These are phyloP conservation scores for Hipparchia semele DNA, from an alignment of 2,888 invertebrate genomes.

Conservation along the genomic window DNA sequence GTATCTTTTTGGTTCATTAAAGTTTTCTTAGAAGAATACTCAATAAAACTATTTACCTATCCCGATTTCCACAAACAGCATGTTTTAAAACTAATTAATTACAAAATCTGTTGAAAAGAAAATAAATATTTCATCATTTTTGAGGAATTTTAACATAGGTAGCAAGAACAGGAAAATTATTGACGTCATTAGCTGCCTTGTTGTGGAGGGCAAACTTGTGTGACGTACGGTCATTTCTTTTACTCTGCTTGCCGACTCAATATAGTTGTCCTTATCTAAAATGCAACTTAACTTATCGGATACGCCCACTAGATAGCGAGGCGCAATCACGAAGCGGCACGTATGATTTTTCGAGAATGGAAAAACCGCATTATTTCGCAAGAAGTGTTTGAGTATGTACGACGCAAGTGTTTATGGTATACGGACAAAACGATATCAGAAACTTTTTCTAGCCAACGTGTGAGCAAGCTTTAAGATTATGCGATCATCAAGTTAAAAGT, in stretches of 20 bases:
- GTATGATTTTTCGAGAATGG: conserved; percentile 62
- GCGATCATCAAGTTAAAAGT: conserved; percentile 51
- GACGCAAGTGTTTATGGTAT: conserved; percentile 64
- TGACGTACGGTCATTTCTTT: not conserved
- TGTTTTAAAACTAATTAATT: too few relatives aligned
- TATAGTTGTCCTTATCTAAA: conserved; percentile 45
- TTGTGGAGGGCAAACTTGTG: not conserved
- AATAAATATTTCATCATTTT: not conserved
- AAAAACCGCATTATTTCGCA: conserved; percentile 56
- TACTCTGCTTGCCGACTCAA: conserved; percentile 1
- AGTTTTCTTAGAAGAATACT: too few relatives aligned
- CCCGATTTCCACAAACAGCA: too few relatives aligned
- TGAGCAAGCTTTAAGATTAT: conserved; percentile 48
- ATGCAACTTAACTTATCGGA: conserved; percentile 38
- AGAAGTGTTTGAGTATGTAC: conserved; percentile 67
- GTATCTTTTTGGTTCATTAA: too few relatives aligned
- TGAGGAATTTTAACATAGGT: not conserved
- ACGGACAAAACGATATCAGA: conserved; percentile 58
- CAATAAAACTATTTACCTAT: too few relatives aligned
- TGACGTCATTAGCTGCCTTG: not conserved
- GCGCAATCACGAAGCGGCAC: conserved; percentile 68
- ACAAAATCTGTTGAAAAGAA: not conserved
- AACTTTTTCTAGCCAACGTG: conserved; percentile 60
- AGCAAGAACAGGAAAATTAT: not conserved
- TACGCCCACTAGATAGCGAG: conserved; percentile 51